phyloP scores from a whole-genome alignment of 2,888 invertebrate genomes.

The Serripes groenlandicus region DNA sequence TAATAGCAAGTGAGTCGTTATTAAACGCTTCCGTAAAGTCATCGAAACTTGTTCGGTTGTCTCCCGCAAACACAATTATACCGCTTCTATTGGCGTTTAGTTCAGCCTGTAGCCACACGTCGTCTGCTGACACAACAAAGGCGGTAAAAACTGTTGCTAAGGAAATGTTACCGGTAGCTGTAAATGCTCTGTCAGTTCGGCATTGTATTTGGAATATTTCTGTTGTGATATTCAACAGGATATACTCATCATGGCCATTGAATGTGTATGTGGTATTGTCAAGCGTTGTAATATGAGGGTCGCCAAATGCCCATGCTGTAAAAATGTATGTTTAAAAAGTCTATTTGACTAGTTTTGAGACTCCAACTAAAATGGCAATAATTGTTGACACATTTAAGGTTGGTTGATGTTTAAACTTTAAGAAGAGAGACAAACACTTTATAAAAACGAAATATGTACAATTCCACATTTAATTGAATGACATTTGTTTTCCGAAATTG shows the following conservation, averaged over 20 bases:
- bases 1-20: conserved; percentile 16
- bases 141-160: conserved; percentile 56
- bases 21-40: conserved; percentile 41
- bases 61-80: conserved; percentile 40
- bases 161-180: conserved; percentile 24
- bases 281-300: conserved; percentile 58
- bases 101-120: conserved; percentile 54
- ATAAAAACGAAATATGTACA: too few species aligned
- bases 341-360: too few species aligned
- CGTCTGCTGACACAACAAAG: conserved; percentile 38
- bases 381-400: too few species aligned
- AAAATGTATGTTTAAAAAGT: too few species aligned
- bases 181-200: conserved; percentile 44
- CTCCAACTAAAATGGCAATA: too few species aligned
- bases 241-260: conserved; percentile 61
- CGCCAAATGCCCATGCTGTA: conserved; percentile 53
- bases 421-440: too few species aligned
- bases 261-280: conserved; percentile 58
- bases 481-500: too few species aligned
- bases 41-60: neutral
- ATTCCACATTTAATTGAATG: too few species aligned
- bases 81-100: conserved; percentile 40
- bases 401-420: too few species aligned
- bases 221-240: conserved; percentile 15
- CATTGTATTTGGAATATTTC: conserved; percentile 48